Evolutionary conservation across 2,888 invertebrate species (phyloP), one percentile per base, ranked within the genome.

Genomic region (Herminia tarsipennalis): DNA sequence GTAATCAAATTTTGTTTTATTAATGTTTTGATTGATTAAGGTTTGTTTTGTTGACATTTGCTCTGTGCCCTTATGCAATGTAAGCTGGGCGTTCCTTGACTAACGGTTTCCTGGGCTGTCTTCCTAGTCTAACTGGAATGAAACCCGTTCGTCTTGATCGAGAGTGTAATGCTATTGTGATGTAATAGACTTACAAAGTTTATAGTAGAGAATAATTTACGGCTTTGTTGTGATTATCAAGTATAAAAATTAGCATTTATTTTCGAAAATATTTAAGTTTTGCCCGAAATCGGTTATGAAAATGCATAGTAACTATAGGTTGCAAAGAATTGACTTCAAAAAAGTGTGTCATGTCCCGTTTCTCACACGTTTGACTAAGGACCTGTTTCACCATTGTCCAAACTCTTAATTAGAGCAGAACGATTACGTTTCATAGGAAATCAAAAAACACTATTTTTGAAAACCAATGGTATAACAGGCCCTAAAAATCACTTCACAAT

Each of bases 291-390:
- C 1, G 6, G 14, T n/a, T 2, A n/a, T n/a, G 2, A 10, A 14
- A 22, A 5, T 18, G 13, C 5, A 13, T 18, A 32, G 5, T n/a
- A 5, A 10, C 16, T 9, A 18, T 24, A 8, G 38, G 10, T 6
- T 14, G 70, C 59, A 68, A 71, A 75, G 72, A 66, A 70, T 48
- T 75, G 86, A 88, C 88, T 88, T 88, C 88, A 88, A 88, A 88
- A 88, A 87, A 86, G 84, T 81, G 83, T 83, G 73, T 73, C 33
- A 71, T 56, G 70, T 70, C 70, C 72, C 72, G 67, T 58, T 52
- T 52, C 12, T 3, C 34, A 30, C 53, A 47, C 29, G 22, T 44
- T 35, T 39, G 17, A 48, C 44, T 37, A 50, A 61, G 49, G 53
- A 62, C 65, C 66, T 65, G 66, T 56, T 64, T 32, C 55, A 46